Evolutionary conservation across 2,888 invertebrate genomes (phyloP), one percentile per base, ranked within the genome.

Genomic region (Pachliopta kotzebuea): DNA sequence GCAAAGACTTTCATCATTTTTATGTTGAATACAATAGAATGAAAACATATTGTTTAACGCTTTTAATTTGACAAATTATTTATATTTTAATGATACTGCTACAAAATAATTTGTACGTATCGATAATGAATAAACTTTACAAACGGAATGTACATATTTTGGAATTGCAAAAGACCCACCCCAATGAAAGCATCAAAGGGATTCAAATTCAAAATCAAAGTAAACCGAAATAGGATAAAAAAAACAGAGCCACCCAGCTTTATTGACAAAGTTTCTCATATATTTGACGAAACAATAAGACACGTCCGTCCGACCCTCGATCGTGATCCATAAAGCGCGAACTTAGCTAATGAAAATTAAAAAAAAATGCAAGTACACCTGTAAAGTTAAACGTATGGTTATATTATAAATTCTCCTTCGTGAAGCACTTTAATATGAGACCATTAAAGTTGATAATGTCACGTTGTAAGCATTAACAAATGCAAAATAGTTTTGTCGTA

Each of bases 321-420:
- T 85, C 90, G 87, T 86, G 89, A 88, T 89, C 86, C 87, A 82
- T 83, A 88, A 84, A 88, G 88, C 87, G 87, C 89, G 86, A 90
- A 90, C 90, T 87, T 84, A 85, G 88, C 91, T 90, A 91, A 91
- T 90, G 91, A 90, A 90, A 90, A 78, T 75, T 76, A 68, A 74
- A 84, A 86, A 45, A 88, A 84, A 87, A 83, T 78, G 76, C 83
- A 86, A 86, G 85, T 83, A 87, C 85, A 84, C 81, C 80, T 79
- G 76, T 71, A 71, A 78, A 85, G 61, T 57, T 42, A 42, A 50
- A 37, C 49, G 69, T 76, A 18, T 2, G 23, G 7, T 1, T 8
- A 42, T 50, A 31, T 50, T n/a, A 11, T 63, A 65, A 58, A 57
- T 42, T 62, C 37, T 60, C 55, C 23, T n/a, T 31, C 20, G 17